A percentile compares a stretch with the other conserved stretches of the same genome.
Evolutionary conservation across 2,113 vertebrate genomes (phyloP).

Genomic region (Cichladusa arquata): DNA sequence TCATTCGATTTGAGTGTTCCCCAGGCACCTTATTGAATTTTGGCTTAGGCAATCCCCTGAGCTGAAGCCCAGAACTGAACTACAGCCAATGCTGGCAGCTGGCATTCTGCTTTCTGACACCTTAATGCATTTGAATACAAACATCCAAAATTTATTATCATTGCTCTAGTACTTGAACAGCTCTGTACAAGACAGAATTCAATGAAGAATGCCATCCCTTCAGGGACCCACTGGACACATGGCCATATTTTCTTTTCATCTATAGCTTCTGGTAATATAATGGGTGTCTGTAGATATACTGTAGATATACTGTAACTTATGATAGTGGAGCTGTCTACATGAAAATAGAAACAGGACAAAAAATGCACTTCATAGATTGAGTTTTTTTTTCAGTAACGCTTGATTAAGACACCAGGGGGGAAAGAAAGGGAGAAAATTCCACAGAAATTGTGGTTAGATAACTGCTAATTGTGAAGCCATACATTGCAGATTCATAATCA

Average conservation of each 20-base stretch:
- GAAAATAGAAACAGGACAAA: not conserved
- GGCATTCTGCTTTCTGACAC: conserved; percentile 7
- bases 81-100: not conserved
- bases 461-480: not conserved
- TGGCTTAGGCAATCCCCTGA: not conserved
- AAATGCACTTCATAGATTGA: not conserved
- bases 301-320: not conserved
- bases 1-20: not conserved
- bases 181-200: not conserved
- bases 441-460: not conserved
- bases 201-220: not conserved
- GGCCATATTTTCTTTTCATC: not conserved
- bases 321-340: not conserved
- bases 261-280: not conserved
- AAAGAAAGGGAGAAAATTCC: not conserved
- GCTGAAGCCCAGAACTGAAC: conserved; percentile 1
- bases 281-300: too few relatives aligned
- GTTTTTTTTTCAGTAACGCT: not conserved
- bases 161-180: not conserved
- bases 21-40: not conserved
- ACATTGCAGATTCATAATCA: not conserved
- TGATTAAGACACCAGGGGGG: not conserved
- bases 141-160: not conserved
- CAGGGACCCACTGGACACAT: not conserved
- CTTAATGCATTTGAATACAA: conserved; percentile 6